Evolutionary conservation across 2,888 invertebrate genomes (phyloP).

Genomic region (Macrosoma leucophasiata): DNA sequence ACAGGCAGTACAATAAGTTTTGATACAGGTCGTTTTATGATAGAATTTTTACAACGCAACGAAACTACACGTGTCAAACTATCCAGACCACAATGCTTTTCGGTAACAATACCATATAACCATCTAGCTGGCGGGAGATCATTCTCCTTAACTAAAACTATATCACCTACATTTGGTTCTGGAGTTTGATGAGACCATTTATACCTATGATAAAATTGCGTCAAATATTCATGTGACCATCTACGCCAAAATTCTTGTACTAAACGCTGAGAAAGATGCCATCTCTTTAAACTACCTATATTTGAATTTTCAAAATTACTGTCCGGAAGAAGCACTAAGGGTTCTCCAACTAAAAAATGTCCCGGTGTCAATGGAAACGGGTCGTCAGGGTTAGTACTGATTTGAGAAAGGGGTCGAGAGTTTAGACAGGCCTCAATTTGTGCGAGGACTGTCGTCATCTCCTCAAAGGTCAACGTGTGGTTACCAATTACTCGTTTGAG

Average conservation of each 20-base stretch:
- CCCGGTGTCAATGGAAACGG: too few relatives aligned
- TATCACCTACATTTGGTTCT: slow-evolving; percentile 1
- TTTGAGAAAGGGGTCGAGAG: slow-evolving; percentile 20
- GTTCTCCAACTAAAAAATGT: slow-evolving; percentile 23
- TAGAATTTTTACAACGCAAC: too few relatives aligned
- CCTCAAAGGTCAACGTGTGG: slow-evolving; percentile 21
- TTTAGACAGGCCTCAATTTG: slow-evolving; percentile 24
- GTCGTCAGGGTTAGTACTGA: slow-evolving; percentile 8
- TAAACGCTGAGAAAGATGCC: slow-evolving; percentile 28
- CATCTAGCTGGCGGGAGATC: slow-evolving; percentile 7
- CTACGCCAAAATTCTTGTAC: slow-evolving; percentile 28
- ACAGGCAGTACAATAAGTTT: too few relatives aligned
- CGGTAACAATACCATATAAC: slow-evolving; percentile 1
- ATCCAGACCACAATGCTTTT: slow-evolving; percentile 2
- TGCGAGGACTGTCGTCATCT: slow-evolving; percentile 17
- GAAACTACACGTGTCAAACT: slow-evolving; percentile 3
- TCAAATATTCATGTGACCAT: slow-evolving; percentile 20
- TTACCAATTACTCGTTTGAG: slow-evolving; percentile 22
- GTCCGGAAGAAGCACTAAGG: slow-evolving; percentile 17
- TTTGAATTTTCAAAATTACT: slow-evolving; percentile 10
- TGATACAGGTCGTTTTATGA: too few relatives aligned
- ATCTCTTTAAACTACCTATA: slow-evolving; percentile 17
- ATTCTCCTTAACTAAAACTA: slow-evolving; percentile 5
- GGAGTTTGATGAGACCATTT: slow-evolving; percentile 1
- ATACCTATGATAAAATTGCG: slow-evolving; percentile 1